Percentiles rank a stretch among this genome's conserved stretches.
Conservation (phyloP, 2,113 vertebrate species). For the Ptyas mucosa region DNA sequence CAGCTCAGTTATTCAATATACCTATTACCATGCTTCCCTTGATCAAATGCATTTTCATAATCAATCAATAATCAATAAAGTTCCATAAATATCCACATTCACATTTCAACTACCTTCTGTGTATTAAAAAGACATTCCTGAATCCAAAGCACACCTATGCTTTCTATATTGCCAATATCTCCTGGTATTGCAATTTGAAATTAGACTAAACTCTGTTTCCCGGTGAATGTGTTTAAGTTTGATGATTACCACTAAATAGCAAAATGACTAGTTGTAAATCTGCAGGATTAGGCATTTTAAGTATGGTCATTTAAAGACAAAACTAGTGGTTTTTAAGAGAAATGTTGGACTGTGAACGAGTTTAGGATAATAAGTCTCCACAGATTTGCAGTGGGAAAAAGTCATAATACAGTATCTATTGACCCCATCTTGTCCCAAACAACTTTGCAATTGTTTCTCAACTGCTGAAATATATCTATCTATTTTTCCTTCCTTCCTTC, state of each 20-base stretch:
- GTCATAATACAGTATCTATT: neutral
- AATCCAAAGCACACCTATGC: neutral
- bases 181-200: neutral
- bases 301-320: neutral
- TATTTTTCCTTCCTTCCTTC: too few relatives aligned
- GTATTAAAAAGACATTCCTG: neutral
- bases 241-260: neutral
- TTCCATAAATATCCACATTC: neutral
- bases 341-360: neutral
- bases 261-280: neutral
- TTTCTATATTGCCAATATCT: neutral
- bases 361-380: neutral
- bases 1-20: neutral
- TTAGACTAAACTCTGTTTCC: neutral
- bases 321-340: neutral
- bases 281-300: neutral
- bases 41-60: neutral
- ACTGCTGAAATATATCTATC: neutral
- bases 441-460: neutral
- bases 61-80: neutral
- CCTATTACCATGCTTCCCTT: neutral
- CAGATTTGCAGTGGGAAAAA: neutral
- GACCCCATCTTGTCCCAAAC: neutral
- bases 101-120: neutral
- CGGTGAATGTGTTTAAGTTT: neutral